Evolutionary conservation across 2,888 invertebrate genomes (phyloP).

Genomic region (Pollenia labialis): DNA sequence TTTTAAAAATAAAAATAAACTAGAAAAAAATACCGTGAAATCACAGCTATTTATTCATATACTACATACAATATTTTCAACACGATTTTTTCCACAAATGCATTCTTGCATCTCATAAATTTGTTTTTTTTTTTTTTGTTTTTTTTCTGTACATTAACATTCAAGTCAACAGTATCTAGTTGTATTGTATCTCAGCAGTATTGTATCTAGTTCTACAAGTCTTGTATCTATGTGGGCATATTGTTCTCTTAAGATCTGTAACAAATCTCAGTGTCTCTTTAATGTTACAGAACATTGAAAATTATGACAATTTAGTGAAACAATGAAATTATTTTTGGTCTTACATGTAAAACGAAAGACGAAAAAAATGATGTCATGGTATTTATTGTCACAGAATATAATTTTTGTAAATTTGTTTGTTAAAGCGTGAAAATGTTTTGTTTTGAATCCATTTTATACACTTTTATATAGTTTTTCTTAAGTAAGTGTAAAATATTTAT

Average conservation of each 20-base stretch:
- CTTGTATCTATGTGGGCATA: conserved; percentile 23
- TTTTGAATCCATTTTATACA: conserved; percentile 53
- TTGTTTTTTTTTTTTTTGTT: conserved; percentile 33
- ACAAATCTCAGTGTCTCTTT: conserved; percentile 66
- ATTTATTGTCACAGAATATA: conserved; percentile 52
- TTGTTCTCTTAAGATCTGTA: conserved; percentile 49
- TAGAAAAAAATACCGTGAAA: conserved; percentile 52
- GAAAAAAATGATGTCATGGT: not conserved
- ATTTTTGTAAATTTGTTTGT: conserved; percentile 60
- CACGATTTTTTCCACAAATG: conserved; percentile 64
- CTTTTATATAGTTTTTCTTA: conserved; percentile 44
- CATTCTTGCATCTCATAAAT: conserved; percentile 67
- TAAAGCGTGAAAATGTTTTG: conserved; percentile 73
- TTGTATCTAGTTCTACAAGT: not conserved
- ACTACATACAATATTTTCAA: conserved; percentile 22
- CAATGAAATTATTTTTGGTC: conserved; percentile 65
- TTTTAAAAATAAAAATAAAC: not conserved
- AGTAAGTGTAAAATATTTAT: conserved; percentile 73
- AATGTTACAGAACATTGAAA: conserved; percentile 73
- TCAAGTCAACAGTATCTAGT: not conserved
- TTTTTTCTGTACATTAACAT: not conserved
- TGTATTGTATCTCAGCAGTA: not conserved
- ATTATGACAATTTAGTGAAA: conserved; percentile 73
- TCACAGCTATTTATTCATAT: conserved; percentile 37
- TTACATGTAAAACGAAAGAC: conserved; percentile 16